Evolutionary conservation across 2,888 invertebrate genomes (phyloP).

Genomic region (Julus scandinavius): DNA sequence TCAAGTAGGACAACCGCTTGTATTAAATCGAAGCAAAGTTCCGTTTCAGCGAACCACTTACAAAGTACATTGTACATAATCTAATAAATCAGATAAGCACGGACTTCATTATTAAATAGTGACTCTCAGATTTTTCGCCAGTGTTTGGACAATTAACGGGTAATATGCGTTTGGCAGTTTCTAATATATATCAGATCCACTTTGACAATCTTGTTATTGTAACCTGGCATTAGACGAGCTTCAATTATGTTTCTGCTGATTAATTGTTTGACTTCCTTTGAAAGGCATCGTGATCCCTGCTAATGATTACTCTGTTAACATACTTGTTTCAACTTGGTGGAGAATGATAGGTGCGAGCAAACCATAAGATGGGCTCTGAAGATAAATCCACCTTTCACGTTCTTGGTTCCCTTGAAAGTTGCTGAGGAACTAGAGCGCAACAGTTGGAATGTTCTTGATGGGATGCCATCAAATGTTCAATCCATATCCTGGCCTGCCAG

Average conservation of each 20-base stretch:
- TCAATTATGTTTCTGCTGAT: conserved; percentile 45
- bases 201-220: conserved; percentile 43
- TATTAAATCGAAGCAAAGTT: background rate
- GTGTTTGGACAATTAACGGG: conserved; percentile 19
- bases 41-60: background rate
- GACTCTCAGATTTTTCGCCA: conserved; percentile 22
- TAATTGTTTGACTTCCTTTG: conserved; percentile 39
- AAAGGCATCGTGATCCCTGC: conserved; percentile 26
- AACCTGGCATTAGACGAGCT: background rate
- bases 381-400: conserved; percentile 30
- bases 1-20: background rate
- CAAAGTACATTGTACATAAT: background rate
- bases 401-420: background rate
- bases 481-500: background rate
- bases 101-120: conserved; percentile 35
- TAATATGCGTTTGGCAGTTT: conserved; percentile 46
- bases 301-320: conserved; percentile 46
- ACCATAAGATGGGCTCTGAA: background rate
- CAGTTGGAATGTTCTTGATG: background rate
- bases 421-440: background rate
- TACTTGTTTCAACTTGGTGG: conserved; percentile 35
- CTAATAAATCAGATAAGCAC: conserved; percentile 37
- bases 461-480: background rate
- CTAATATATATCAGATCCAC: conserved; percentile 28
- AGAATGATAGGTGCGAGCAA: conserved; percentile 46